A percentile compares a stretch with the other conserved stretches of the same genome.
These are phyloP conservation scores for Sturnira hondurensis DNA, from an alignment of 2,113 vertebrate species.

Conservation along the genomic window DNA sequence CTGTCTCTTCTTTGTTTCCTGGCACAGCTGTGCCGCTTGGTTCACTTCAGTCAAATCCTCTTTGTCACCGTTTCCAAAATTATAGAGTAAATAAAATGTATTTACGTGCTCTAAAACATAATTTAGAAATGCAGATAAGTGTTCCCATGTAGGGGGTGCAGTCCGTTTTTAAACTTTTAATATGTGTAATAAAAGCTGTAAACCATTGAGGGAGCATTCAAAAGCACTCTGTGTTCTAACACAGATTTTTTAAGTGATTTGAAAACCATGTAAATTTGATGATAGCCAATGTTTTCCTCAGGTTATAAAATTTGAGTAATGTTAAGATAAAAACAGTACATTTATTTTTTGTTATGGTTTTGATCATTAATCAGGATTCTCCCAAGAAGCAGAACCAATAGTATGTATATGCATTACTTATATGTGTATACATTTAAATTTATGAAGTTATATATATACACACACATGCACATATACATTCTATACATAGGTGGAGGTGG, in stretches of 20 bases:
- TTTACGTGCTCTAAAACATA: neutral
- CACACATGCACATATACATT: no score
- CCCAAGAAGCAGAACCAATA: neutral
- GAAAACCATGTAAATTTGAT: neutral
- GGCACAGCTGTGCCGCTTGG: neutral
- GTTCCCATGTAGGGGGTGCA: constrained; percentile 19
- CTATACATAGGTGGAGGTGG: neutral
- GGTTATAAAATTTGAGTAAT: neutral
- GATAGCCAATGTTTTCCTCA: neutral
- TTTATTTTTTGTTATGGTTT: constrained; percentile 8
- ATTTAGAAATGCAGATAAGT: constrained; percentile 44
- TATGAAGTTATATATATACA: neutral
- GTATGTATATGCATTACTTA: neutral
- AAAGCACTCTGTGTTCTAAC: neutral
- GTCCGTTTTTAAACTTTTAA: constrained; percentile 42
- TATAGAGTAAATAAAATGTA: constrained; percentile 26
- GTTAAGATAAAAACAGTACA: neutral
- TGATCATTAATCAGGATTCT: neutral
- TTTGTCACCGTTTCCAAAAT: constrained; percentile 1
- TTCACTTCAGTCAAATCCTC: neutral
- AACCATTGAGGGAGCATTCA: neutral
- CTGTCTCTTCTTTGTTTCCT: neutral
- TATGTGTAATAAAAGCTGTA: neutral
- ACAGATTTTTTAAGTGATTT: neutral
- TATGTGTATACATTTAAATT: neutral